Evolutionary conservation across 2,888 invertebrate genomes (phyloP).

Genomic region (Andrena trimmerana): DNA sequence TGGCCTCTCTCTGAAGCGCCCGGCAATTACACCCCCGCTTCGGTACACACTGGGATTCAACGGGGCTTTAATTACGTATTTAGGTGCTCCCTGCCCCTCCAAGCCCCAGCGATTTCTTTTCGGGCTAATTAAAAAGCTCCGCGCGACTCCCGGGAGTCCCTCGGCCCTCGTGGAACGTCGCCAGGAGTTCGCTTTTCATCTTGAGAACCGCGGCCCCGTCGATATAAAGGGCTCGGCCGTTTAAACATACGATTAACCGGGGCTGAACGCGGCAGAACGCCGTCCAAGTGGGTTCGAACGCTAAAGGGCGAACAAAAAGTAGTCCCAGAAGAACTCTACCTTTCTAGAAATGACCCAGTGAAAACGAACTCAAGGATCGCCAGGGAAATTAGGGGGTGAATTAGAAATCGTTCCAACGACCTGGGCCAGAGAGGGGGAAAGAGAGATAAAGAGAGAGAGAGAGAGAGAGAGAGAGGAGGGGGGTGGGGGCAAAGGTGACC

Average conservation of each 20-base stretch:
- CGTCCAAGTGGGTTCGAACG: no score
- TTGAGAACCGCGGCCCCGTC: conserved; percentile 32
- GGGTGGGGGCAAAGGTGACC: conserved; percentile 11
- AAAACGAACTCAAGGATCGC: conserved; percentile 25
- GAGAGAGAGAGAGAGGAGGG: background rate
- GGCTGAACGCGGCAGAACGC: conserved; percentile 35
- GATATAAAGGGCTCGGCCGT: conserved; percentile 32
- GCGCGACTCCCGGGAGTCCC: conserved; percentile 19
- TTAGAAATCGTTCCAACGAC: conserved; percentile 59
- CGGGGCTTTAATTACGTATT: conserved; percentile 46
- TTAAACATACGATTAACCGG: conserved; percentile 48
- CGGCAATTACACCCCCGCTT: conserved; percentile 8
- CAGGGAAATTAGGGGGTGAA: conserved; percentile 56
- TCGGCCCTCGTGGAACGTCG: conserved; percentile 44
- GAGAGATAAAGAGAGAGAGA: conserved; percentile 20
- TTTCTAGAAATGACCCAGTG: conserved; percentile 38
- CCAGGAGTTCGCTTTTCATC: conserved; percentile 53
- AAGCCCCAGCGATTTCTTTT: conserved; percentile 31
- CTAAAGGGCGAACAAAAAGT: background rate
- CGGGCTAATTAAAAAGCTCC: conserved; percentile 55
- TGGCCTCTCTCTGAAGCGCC: conserved; percentile 11
- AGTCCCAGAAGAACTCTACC: background rate
- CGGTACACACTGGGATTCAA: conserved; percentile 12
- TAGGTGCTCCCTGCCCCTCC: conserved; percentile 4
- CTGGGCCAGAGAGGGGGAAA: background rate